phyloP scores from a whole-genome alignment of 1,140 invertebrate species.

The Calosoma granatense region DNA sequence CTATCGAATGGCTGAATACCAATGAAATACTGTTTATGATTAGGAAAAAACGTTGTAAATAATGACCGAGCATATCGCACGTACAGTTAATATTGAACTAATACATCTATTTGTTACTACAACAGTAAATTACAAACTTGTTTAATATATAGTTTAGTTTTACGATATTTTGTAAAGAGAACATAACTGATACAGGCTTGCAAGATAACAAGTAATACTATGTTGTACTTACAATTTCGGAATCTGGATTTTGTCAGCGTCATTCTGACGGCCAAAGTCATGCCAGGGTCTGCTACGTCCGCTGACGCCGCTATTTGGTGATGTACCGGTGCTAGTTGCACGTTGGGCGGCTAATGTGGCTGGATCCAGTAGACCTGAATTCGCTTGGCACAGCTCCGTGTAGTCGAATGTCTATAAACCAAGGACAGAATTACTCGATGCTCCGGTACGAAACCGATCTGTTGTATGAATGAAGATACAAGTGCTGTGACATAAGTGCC shows the following conservation, averaged over 20 bases:
- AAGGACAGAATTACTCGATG: neutral
- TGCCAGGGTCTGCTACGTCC: conserved; percentile 68
- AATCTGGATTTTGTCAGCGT: conserved; percentile 93
- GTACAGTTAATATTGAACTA: too few relatives aligned
- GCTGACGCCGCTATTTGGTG: conserved; percentile 52
- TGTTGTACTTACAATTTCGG: conserved; percentile 88
- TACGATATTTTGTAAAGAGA: too few relatives aligned
- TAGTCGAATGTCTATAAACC: conserved; percentile 74
- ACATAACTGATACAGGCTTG: too few relatives aligned
- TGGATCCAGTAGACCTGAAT: conserved; percentile 35
- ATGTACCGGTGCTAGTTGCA: conserved; percentile 49
- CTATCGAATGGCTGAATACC: too few relatives aligned
- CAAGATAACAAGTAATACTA: too few relatives aligned
- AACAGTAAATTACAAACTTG: too few relatives aligned
- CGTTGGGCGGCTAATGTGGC: conserved; percentile 39
- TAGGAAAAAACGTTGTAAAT: too few relatives aligned
- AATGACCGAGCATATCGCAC: too few relatives aligned
- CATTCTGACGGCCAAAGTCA: conserved; percentile 84
- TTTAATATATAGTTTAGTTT: too few relatives aligned
- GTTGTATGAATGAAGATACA: neutral
- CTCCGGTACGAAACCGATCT: neutral
- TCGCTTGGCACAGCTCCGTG: conserved; percentile 70
- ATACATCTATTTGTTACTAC: too few relatives aligned
- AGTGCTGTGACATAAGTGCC: neutral
- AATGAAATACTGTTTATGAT: too few relatives aligned